phyloP scores from a whole-genome alignment of 1,140 invertebrate species.

The Macrosteles quadrilineatus region DNA sequence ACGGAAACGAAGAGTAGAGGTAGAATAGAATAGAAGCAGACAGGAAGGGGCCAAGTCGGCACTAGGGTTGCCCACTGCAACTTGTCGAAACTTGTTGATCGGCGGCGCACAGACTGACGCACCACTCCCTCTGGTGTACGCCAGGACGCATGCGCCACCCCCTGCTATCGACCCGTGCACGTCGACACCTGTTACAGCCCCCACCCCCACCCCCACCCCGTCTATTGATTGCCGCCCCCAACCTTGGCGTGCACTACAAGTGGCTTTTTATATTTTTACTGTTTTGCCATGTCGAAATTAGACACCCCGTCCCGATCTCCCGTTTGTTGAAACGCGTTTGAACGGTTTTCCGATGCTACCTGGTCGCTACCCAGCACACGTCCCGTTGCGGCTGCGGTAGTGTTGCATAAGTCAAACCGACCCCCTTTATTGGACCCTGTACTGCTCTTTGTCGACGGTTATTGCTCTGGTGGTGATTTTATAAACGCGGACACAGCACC shows the following conservation, averaged over 20 bases:
- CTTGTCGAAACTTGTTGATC: constrained; percentile 18
- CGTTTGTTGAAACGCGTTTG: too few relatives aligned
- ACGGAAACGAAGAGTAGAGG: constrained; percentile 33
- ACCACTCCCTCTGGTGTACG: constrained; percentile 11
- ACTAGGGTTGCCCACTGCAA: constrained; percentile 27
- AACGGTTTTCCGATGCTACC: too few relatives aligned
- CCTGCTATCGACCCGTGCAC: constrained; percentile 37
- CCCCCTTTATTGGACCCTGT: too few relatives aligned
- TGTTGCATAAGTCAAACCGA: too few relatives aligned
- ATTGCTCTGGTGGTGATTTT: too few relatives aligned
- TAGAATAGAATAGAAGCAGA: constrained; percentile 32
- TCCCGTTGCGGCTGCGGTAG: too few relatives aligned
- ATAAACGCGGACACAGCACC: too few relatives aligned
- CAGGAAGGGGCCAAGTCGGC: constrained; percentile 36
- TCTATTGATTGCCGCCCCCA: constrained; percentile 36
- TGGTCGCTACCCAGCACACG: too few relatives aligned
- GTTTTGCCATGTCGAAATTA: background rate
- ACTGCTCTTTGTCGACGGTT: too few relatives aligned
- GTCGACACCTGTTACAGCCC: constrained; percentile 46
- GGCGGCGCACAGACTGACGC: constrained; percentile 27
- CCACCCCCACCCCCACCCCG: constrained; percentile 38
- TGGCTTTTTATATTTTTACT: constrained; percentile 27
- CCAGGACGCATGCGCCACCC: constrained; percentile 1
- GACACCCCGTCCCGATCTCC: background rate
- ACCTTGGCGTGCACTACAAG: constrained; percentile 18